Evolutionary conservation across 2,888 invertebrate species (phyloP).

Genomic region (Amphipoea lucens): DNA sequence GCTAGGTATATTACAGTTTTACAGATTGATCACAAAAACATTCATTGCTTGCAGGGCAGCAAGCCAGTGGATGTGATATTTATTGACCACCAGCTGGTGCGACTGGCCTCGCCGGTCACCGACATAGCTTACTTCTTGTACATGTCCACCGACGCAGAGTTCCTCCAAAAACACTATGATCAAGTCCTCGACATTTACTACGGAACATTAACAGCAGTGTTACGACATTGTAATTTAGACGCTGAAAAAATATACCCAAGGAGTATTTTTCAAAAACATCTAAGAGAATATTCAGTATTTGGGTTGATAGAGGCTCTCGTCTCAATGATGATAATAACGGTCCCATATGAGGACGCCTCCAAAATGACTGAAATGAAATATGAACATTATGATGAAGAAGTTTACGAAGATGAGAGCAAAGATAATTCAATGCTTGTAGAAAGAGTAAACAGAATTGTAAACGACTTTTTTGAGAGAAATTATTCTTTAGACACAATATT

Average conservation of each 20-base stretch:
- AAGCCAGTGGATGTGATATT: conserved; percentile 80
- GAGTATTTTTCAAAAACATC: conserved; percentile 76
- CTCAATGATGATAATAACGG: conserved; percentile 85
- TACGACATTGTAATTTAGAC: conserved; percentile 79
- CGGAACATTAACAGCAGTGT: conserved; percentile 78
- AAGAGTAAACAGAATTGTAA: conserved; percentile 81
- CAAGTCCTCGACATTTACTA: conserved; percentile 79
- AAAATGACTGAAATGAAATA: conserved; percentile 82
- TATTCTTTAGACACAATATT: conserved; percentile 76
- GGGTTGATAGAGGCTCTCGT: conserved; percentile 83
- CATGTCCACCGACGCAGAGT: conserved; percentile 78
- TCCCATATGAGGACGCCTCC: conserved; percentile 78
- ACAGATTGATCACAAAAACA: background rate
- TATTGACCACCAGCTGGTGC: conserved; percentile 78
- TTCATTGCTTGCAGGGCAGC: conserved; percentile 74
- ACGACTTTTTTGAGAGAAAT: conserved; percentile 78
- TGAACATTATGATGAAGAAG: conserved; percentile 69
- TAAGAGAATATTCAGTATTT: conserved; percentile 79
- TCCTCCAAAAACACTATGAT: conserved; percentile 76
- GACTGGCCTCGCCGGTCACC: conserved; percentile 81
- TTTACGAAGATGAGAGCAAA: conserved; percentile 69
- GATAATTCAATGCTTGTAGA: conserved; percentile 74
- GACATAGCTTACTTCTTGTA: conserved; percentile 82
- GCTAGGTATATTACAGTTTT: background rate
- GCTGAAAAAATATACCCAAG: conserved; percentile 77